Evolutionary conservation across 2,888 invertebrate species (phyloP).

Genomic region (Platypus cylindrus): DNA sequence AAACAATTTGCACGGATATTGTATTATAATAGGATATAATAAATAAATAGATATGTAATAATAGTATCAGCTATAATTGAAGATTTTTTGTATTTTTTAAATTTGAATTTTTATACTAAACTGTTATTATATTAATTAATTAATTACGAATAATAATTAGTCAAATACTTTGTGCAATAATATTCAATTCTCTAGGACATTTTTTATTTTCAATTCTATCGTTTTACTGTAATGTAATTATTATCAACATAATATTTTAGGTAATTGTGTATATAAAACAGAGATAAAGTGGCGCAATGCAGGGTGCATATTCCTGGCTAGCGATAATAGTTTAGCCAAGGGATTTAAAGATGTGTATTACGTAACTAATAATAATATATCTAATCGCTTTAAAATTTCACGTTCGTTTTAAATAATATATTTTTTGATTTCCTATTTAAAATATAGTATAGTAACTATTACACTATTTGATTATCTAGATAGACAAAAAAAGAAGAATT

Average conservation of each 20-base stretch:
- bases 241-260: slow-evolving; percentile 31
- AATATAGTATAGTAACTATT: no score
- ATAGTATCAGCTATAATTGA: slow-evolving; percentile 39
- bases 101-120: slow-evolving; percentile 41
- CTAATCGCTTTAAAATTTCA: no score
- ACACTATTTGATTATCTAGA: no score
- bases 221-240: slow-evolving; percentile 26
- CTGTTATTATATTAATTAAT: no score
- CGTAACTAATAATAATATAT: no score
- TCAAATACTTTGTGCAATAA: slow-evolving; percentile 38
- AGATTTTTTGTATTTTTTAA: slow-evolving; percentile 40
- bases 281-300: slow-evolving; percentile 28
- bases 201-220: slow-evolving; percentile 34
- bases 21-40: no score
- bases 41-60: no score
- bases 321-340: slow-evolving; percentile 13
- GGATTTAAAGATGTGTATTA: no score
- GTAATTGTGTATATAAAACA: slow-evolving; percentile 31
- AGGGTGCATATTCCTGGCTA: slow-evolving; percentile 13
- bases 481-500: no score
- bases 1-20: slow-evolving; percentile 37
- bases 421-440: no score
- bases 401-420: no score
- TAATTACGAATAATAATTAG: slow-evolving; percentile 38
- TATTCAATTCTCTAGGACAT: slow-evolving; percentile 23